A percentile compares a stretch with the other conserved stretches of the same genome.
Conservation (phyloP, 1,140 invertebrate species). For the Steinernema khuongi region DNA sequence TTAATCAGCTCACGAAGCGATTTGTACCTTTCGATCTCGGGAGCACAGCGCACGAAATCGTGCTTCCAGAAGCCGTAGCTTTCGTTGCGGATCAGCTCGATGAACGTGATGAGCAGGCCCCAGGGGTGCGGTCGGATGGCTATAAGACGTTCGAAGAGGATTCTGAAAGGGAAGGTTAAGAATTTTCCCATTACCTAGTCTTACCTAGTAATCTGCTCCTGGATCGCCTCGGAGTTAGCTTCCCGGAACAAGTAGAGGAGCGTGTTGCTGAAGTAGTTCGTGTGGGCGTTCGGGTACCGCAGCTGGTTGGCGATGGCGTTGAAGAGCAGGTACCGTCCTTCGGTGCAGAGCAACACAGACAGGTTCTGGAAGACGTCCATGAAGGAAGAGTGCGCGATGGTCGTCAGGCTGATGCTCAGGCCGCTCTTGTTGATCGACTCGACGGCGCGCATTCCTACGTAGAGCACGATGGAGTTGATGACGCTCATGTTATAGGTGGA, state of each 20-base stretch:
- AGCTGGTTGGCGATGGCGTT: slow-evolving; percentile 98
- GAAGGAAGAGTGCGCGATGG: slow-evolving; percentile 85
- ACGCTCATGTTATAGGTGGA: slow-evolving; percentile 87
- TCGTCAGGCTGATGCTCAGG: slow-evolving; percentile 84
- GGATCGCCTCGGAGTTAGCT: slow-evolving; percentile 91
- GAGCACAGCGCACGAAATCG: slow-evolving; percentile 96
- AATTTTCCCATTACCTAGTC: slow-evolving; percentile 12
- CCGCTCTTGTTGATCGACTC: slow-evolving; percentile 64
- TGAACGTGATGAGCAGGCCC: slow-evolving; percentile 96
- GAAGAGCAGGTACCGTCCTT: slow-evolving; percentile 87
- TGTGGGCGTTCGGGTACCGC: slow-evolving; percentile 96
- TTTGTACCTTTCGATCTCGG: slow-evolving; percentile 94
- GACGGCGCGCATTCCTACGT: slow-evolving; percentile 94
- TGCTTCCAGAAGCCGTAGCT: slow-evolving; percentile 99
- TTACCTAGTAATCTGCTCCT: slow-evolving; percentile 70
- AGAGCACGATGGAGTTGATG: slow-evolving; percentile 92
- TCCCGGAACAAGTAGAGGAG: slow-evolving; percentile 94
- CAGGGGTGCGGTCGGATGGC: slow-evolving; percentile 97
- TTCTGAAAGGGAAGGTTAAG: slow-evolving; percentile 64
- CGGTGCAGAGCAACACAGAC: slow-evolving; percentile 90
- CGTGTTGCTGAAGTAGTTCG: slow-evolving; percentile 96
- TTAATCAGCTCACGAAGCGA: no score
- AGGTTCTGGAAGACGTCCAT: slow-evolving; percentile 99
- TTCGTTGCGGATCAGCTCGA: slow-evolving; percentile 96
- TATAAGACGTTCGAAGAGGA: slow-evolving; percentile 88